Base-by-base conservation (phyloP, 2,797 vertebrate species). In the Spinibarbus caldwelli region DNA sequence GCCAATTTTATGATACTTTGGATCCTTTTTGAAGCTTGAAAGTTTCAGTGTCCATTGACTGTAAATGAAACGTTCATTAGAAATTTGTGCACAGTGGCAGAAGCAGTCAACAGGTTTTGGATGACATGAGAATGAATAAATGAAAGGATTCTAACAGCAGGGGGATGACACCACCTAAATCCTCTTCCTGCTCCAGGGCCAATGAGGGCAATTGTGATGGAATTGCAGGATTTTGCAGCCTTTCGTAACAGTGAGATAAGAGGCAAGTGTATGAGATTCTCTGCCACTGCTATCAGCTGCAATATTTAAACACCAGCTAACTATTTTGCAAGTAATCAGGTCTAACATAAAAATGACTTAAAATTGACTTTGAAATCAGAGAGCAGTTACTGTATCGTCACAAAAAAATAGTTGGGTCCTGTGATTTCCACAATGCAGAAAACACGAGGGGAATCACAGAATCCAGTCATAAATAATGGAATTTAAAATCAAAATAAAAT, bases 121-220 rank as follows among this genome's bases (percentile, higher is more conserved):
- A n/a, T 23, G 23, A n/a, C 70, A 57, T 54, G 4, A 57, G 21
- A 77, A 23, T 52, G 5, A 77, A 52, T 36, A 57, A 57, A 57
- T 54, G 54, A 73, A 43, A 36, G 41, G 7, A 36, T 62, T 72
- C 26, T 36, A 47, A 76, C 71, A 34, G 31, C 19, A 83, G 31
- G 84, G 92, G 36, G 41, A 31, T 83, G 91, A 93, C 89, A 70
- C 91, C 92, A 91, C 87, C 92, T 91, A 93, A 94, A 93, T 93
- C 93, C 91, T 89, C 86, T 91, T 93, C 91, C 91, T 92, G 92
- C 91, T 92, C 86, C 87, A 89, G 91, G 92, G 90, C 90, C 90
- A 89, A 92, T 84, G 80, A 91, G 86, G 82, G 89, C 91, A 89
- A 91, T 90, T 92, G 91, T 93, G 87, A 91, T 93, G 89, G 91